Percentiles rank a stretch among this genome's conserved stretches.
phyloP scores from a whole-genome alignment of 2,797 vertebrate genomes.

The Todus mexicanus region DNA sequence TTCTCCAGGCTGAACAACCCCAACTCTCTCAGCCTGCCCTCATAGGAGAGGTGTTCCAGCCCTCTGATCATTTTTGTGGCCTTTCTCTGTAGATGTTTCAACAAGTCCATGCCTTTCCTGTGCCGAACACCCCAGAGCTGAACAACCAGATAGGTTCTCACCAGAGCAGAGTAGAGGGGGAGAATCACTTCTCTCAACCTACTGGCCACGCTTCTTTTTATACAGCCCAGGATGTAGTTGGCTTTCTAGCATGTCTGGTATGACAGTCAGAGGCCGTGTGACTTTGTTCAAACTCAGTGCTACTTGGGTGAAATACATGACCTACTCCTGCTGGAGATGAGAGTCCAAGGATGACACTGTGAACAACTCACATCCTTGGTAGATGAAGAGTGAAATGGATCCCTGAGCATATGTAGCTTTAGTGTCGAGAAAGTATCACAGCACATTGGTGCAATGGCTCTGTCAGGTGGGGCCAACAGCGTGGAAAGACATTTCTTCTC shows the following conservation, averaged over 20 bases:
- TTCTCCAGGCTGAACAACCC: neutral
- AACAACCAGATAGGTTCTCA: neutral
- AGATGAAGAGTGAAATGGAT: rapidly evolving
- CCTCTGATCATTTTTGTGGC: neutral
- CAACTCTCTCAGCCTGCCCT: neutral
- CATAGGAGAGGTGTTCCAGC: neutral
- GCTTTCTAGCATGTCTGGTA: neutral
- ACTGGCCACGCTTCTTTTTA: neutral
- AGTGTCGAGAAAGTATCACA: neutral
- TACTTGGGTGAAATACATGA: neutral
- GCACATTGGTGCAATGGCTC: rapidly evolving
- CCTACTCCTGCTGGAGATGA: neutral
- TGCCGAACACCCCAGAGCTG: neutral
- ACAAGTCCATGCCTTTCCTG: neutral
- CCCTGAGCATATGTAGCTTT: neutral
- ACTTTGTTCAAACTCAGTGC: neutral
- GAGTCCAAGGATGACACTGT: neutral
- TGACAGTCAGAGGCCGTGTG: neutral
- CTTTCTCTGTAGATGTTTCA: neutral
- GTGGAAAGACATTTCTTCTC: neutral
- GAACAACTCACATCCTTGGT: neutral
- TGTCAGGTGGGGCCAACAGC: neutral
- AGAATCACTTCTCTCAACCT: neutral
- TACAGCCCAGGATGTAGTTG: neutral
- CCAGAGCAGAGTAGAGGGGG: neutral